phyloP scores from a whole-genome alignment of 2,797 vertebrate genomes.

The Amphiprion clarkii region DNA sequence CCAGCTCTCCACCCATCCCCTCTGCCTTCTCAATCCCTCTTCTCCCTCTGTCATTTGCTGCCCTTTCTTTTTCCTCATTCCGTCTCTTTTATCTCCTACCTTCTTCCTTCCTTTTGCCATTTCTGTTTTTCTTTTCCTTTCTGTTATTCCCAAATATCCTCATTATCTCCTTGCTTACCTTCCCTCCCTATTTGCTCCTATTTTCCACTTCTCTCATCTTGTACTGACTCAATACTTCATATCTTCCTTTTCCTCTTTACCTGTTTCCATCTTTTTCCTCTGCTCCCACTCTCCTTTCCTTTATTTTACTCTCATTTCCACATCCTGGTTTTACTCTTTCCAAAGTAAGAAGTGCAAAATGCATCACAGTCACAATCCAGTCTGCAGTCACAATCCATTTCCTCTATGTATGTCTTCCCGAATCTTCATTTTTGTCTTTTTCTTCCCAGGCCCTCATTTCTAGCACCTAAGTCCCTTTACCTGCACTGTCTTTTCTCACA shows the following conservation, averaged over 20 bases:
- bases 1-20: slow-evolving; percentile 49
- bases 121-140: neutral
- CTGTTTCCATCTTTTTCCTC: neutral
- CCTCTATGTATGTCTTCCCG: no score
- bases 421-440: neutral
- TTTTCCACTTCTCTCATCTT: neutral
- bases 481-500: neutral
- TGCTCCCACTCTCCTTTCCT: neutral
- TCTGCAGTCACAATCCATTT: no score
- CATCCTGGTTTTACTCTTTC: neutral
- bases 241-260: neutral
- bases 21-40: slow-evolving; percentile 14
- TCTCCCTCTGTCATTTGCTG: slow-evolving; percentile 12
- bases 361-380: no score
- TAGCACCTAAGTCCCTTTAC: neutral
- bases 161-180: neutral
- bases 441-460: neutral
- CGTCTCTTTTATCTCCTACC: neutral
- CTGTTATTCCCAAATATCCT: neutral
- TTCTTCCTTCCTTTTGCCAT: neutral
- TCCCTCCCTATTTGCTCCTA: neutral
- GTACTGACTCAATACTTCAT: neutral
- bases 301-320: neutral
- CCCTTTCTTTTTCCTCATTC: neutral
- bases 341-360: no score